Evolutionary conservation across 1,140 invertebrate species (phyloP).

Genomic region (Drosophila ogumai): DNA sequence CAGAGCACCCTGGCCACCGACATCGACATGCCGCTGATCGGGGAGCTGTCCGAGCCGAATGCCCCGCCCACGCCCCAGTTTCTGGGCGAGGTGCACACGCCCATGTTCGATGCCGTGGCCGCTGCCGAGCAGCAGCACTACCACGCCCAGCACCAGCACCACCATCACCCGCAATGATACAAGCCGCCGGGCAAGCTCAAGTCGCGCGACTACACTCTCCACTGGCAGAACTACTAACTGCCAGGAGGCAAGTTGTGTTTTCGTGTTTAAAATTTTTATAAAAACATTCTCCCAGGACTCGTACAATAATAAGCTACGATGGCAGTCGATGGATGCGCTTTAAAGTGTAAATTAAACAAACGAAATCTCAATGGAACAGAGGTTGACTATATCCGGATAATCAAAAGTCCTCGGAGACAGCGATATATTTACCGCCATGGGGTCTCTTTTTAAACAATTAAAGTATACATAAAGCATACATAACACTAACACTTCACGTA

Average conservation of each 20-base stretch:
- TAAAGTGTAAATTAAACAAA: constrained; percentile 8
- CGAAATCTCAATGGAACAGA: constrained; percentile 36
- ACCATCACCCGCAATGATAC: constrained; percentile 78
- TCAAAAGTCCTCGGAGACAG: background rate
- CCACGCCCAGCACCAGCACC: constrained; percentile 73
- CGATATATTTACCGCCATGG: background rate
- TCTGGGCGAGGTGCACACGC: constrained; percentile 79
- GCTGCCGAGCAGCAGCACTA: constrained; percentile 82
- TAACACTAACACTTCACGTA: constrained; percentile 6
- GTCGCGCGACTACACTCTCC: constrained; percentile 65
- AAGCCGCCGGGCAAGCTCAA: constrained; percentile 62
- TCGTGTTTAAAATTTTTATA: background rate
- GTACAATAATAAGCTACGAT: constrained; percentile 1
- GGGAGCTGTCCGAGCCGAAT: constrained; percentile 76
- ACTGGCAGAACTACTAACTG: constrained; percentile 69
- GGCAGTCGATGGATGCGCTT: constrained; percentile 5
- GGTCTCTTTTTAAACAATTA: constrained; percentile 1
- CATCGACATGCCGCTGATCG: constrained; percentile 81
- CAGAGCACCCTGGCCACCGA: constrained; percentile 70
- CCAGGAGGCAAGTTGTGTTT: background rate
- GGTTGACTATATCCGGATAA: background rate
- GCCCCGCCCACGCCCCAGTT: constrained; percentile 79
- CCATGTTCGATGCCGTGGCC: constrained; percentile 82
- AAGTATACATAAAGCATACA: constrained; percentile 20
- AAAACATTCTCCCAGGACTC: background rate